Evolutionary conservation across 35 echinoderm and acorn worm species (phyloP).

Genomic region (Nesometra sesokonis): DNA sequence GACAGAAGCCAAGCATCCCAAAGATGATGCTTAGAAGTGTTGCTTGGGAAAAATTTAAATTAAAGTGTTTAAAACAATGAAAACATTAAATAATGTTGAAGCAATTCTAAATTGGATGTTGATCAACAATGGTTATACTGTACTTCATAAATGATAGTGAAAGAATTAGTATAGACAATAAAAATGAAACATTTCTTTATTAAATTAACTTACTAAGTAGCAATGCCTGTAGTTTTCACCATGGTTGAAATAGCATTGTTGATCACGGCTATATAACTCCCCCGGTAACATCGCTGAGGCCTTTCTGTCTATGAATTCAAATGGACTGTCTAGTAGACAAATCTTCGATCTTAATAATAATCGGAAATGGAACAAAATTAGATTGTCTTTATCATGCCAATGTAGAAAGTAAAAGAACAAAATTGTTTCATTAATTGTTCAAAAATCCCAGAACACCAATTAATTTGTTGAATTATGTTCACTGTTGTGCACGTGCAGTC

Average conservation of each 20-base stretch:
- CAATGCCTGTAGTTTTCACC: neutral
- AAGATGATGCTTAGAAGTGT: too few species aligned
- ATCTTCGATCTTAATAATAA: neutral
- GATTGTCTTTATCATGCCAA: neutral
- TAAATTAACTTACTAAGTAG: neutral
- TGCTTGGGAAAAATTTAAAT: too few species aligned
- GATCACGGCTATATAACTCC: neutral
- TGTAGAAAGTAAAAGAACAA: neutral
- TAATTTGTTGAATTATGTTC: neutral
- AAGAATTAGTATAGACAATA: too few species aligned
- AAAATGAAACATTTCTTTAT: too few species aligned
- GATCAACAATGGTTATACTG: too few species aligned
- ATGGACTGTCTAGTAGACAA: neutral
- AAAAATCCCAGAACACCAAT: neutral
- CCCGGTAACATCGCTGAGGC: neutral
- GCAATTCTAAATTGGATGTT: too few species aligned
- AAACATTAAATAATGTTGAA: too few species aligned
- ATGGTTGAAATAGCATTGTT: neutral
- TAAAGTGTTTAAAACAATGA: too few species aligned
- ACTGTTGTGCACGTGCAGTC: too few species aligned
- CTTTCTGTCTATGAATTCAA: neutral
- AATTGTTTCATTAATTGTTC: neutral
- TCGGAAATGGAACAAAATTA: neutral
- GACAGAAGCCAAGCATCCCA: too few species aligned
- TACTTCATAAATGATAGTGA: too few species aligned